Evolutionary conservation across 2,113 vertebrate species (phyloP).

Genomic region (Fulica atra): DNA sequence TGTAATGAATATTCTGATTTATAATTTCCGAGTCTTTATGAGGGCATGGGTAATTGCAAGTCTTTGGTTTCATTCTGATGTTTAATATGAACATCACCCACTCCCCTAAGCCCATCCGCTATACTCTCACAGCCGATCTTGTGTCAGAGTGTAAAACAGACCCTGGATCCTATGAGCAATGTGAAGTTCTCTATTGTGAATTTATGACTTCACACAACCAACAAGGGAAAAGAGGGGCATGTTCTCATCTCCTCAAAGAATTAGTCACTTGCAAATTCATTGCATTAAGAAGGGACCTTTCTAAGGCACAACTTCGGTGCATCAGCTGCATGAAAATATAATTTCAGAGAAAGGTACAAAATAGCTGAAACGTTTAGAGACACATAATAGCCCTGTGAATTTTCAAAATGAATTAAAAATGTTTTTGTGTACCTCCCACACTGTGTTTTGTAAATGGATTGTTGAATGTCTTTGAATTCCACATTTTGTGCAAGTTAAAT

Average conservation of each 20-base stretch:
- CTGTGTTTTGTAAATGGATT: slow-evolving; percentile 22
- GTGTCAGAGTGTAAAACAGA: neutral
- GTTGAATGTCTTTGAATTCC: neutral
- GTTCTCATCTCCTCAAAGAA: neutral
- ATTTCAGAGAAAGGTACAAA: slow-evolving; percentile 12
- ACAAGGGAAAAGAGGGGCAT: neutral
- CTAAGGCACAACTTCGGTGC: neutral
- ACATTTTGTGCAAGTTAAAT: neutral
- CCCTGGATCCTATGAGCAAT: neutral
- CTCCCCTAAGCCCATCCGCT: neutral
- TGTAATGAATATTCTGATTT: neutral
- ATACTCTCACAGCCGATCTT: neutral
- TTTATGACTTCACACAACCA: neutral
- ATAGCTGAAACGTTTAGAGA: neutral
- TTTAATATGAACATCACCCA: neutral
- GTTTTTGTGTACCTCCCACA: neutral
- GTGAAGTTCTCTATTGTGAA: neutral
- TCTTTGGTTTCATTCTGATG: neutral
- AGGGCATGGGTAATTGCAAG: neutral
- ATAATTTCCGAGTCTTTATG: neutral
- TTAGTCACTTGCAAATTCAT: neutral
- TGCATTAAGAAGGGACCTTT: neutral
- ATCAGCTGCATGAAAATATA: neutral
- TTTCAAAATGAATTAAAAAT: neutral
- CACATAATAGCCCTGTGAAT: neutral